phyloP scores from a whole-genome alignment of 2,888 invertebrate genomes.

The Tachina fera region DNA sequence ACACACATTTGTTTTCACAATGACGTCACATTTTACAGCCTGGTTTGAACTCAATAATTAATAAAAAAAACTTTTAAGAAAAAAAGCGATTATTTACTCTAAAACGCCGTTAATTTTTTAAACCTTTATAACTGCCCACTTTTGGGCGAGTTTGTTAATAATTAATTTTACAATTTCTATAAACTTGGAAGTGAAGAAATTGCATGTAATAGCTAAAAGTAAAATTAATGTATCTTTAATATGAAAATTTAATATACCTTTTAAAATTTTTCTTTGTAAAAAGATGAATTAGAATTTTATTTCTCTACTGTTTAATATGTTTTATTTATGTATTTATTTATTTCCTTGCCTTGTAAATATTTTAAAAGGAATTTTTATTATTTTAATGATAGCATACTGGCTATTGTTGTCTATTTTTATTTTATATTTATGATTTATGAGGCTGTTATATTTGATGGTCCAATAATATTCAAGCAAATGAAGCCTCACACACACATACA shows the following conservation, averaged over 20 bases:
- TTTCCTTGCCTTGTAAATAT: slow-evolving; percentile 16
- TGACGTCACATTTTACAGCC: too few species aligned
- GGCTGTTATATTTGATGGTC: slow-evolving; percentile 53
- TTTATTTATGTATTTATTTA: neutral
- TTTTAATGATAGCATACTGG: neutral
- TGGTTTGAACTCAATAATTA: too few species aligned
- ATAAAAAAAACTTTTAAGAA: too few species aligned
- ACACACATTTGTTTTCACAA: too few species aligned
- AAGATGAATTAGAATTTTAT: neutral
- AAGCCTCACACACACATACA: neutral
- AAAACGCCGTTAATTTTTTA: too few species aligned
- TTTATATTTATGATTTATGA: slow-evolving; percentile 59
- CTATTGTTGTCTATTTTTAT: neutral
- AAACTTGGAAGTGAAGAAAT: too few species aligned
- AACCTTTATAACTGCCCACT: too few species aligned
- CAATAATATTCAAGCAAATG: slow-evolving; percentile 53
- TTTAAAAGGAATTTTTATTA: slow-evolving; percentile 28
- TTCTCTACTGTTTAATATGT: slow-evolving; percentile 25
- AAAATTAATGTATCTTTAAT: neutral
- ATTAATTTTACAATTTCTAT: too few species aligned
- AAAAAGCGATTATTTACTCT: too few species aligned
- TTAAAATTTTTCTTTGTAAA: neutral
- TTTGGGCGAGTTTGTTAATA: too few species aligned
- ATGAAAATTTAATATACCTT: neutral
- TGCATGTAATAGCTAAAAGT: too few species aligned